Conservation (phyloP, 2,888 invertebrate species). For the Dusona sp. region DNA sequence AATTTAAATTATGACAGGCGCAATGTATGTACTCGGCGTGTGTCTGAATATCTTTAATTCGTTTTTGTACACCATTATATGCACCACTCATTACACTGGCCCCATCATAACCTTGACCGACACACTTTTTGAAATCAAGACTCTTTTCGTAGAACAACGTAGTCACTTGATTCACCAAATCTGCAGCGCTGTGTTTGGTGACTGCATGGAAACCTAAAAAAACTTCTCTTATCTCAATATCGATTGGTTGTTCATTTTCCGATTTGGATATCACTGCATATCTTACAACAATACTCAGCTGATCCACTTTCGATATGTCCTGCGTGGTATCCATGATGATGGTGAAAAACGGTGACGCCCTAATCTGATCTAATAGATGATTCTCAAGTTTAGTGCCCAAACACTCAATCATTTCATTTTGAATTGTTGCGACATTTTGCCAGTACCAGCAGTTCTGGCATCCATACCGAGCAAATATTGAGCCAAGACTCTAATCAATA, state of each 20-base stretch:
- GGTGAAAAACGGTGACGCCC: conserved; percentile 74
- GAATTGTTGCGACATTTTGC: conserved; percentile 19
- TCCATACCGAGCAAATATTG: too few species aligned
- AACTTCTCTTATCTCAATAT: conserved; percentile 73
- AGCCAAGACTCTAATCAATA: too few species aligned
- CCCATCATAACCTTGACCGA: conserved; percentile 77
- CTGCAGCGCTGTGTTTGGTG: conserved; percentile 72
- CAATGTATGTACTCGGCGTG: conserved; percentile 72
- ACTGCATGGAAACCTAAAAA: conserved; percentile 66
- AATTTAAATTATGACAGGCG: conserved; percentile 71
- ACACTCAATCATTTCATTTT: conserved; percentile 60
- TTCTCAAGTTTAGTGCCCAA: conserved; percentile 62
- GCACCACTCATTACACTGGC: conserved; percentile 76
- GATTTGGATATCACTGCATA: conserved; percentile 68
- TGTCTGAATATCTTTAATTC: conserved; percentile 73
- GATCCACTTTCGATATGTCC: conserved; percentile 77
- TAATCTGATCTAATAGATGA: conserved; percentile 72
- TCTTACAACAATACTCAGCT: conserved; percentile 76
- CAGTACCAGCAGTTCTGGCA: too few species aligned
- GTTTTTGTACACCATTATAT: conserved; percentile 70
- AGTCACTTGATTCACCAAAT: conserved; percentile 73
- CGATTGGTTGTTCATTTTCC: conserved; percentile 64
- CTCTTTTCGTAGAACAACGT: conserved; percentile 64
- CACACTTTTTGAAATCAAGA: conserved; percentile 63
- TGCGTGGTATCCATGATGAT: conserved; percentile 77